Conservation (phyloP, 2,797 vertebrate species). For the Phylloscopus collybita region DNA sequence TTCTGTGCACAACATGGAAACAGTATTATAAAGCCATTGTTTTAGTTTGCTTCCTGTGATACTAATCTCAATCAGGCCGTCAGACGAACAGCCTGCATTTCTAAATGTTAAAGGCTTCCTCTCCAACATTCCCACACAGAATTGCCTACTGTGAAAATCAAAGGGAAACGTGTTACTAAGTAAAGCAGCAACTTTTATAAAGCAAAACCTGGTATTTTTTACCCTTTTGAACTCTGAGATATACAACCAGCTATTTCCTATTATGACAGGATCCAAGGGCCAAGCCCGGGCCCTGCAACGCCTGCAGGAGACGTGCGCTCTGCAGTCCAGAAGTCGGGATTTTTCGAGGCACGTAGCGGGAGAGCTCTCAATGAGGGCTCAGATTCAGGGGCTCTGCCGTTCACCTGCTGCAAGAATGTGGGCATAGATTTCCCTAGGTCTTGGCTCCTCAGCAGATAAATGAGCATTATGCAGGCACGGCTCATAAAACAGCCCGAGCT, state of each 20-base stretch:
- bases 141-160: constrained; percentile 84
- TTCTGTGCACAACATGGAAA: constrained; percentile 75
- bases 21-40: constrained; percentile 82
- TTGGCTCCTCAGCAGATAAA: constrained; percentile 22
- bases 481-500: background rate
- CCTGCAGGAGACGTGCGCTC: background rate
- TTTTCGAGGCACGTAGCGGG: background rate
- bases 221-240: constrained; percentile 80
- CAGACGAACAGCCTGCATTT: constrained; percentile 75
- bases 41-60: constrained; percentile 81
- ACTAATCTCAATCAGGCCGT: constrained; percentile 76
- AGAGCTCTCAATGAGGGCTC: constrained; percentile 11
- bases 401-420: constrained; percentile 42
- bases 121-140: constrained; percentile 80
- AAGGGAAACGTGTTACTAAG: constrained; percentile 80
- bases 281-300: background rate
- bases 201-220: constrained; percentile 75
- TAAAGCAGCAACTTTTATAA: constrained; percentile 77
- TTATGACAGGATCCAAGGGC: constrained; percentile 62
- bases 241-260: constrained; percentile 77
- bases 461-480: constrained; percentile 21
- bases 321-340: background rate
- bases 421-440: constrained; percentile 1
- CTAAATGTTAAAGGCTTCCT: constrained; percentile 79
- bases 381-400: background rate